phyloP scores from a whole-genome alignment of 2,888 invertebrate species.

The Gari tellinella region DNA sequence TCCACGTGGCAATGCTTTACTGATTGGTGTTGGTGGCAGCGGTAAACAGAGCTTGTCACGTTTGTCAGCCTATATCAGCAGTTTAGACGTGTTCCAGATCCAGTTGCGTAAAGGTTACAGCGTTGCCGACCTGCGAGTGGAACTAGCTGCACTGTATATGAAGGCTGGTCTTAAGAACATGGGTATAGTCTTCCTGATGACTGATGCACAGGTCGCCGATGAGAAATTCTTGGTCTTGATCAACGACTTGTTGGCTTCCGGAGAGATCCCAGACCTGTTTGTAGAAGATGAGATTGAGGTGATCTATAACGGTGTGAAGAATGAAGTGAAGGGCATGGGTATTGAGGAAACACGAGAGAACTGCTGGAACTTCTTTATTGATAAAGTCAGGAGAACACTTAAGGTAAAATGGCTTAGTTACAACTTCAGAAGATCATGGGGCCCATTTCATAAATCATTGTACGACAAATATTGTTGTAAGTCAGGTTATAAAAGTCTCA shows the following conservation, averaged over 20 bases:
- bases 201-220: constrained; percentile 97
- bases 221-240: constrained; percentile 97
- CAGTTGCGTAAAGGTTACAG: constrained; percentile 95
- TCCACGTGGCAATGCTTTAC: constrained; percentile 95
- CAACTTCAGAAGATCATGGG: no score
- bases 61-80: constrained; percentile 96
- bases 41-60: constrained; percentile 97
- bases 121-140: constrained; percentile 92
- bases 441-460: no score
- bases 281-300: constrained; percentile 98
- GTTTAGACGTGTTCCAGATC: constrained; percentile 96
- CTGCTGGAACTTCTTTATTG: constrained; percentile 99
- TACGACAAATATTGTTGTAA: no score
- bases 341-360: constrained; percentile 96
- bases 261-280: constrained; percentile 97
- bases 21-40: constrained; percentile 98
- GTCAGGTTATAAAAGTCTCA: no score
- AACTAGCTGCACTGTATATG: constrained; percentile 93
- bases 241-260: constrained; percentile 97
- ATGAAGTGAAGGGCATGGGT: constrained; percentile 89
- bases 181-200: constrained; percentile 97
- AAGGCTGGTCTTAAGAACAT: constrained; percentile 97
- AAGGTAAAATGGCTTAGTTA: constrained; percentile 85
- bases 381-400: constrained; percentile 92
- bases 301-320: constrained; percentile 89